phyloP scores from a whole-genome alignment of 2,888 invertebrate species.

The Xanthia togata region DNA sequence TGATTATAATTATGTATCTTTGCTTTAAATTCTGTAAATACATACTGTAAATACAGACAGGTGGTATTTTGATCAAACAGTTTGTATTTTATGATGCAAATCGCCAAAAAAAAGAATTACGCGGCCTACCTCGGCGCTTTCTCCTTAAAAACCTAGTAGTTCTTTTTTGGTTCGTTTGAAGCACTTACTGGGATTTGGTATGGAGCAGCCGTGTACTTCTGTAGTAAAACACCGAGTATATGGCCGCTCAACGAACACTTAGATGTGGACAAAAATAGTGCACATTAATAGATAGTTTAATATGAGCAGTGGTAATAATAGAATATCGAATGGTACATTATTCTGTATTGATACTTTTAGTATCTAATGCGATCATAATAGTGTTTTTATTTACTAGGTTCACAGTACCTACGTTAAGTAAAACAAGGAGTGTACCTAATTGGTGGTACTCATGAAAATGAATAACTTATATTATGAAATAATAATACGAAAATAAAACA shows the following conservation, averaged over 20 bases:
- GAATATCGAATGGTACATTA: neutral
- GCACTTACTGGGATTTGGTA: neutral
- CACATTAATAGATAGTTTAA: conserved; percentile 39
- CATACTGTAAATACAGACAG: too few relatives aligned
- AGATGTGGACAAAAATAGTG: conserved; percentile 52
- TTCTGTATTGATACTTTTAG: neutral
- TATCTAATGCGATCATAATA: neutral
- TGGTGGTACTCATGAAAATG: neutral
- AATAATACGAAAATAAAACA: neutral
- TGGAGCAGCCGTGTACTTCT: conserved; percentile 18
- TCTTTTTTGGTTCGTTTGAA: neutral
- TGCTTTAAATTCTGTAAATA: neutral
- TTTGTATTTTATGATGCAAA: too few relatives aligned
- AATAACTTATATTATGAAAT: neutral
- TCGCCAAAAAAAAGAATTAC: neutral
- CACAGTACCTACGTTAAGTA: neutral
- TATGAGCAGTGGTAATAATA: conserved; percentile 24
- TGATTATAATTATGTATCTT: neutral
- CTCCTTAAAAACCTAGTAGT: neutral
- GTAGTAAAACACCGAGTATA: conserved; percentile 43
- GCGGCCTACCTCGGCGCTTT: too few relatives aligned
- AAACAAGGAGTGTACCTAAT: neutral
- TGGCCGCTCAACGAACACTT: conserved; percentile 39
- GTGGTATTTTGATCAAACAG: too few relatives aligned
- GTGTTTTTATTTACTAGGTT: neutral